A percentile compares a stretch with the other conserved stretches of the same genome.
Evolutionary conservation across 2,888 invertebrate species (phyloP).

Genomic region (Rugalucina vietnamica): DNA sequence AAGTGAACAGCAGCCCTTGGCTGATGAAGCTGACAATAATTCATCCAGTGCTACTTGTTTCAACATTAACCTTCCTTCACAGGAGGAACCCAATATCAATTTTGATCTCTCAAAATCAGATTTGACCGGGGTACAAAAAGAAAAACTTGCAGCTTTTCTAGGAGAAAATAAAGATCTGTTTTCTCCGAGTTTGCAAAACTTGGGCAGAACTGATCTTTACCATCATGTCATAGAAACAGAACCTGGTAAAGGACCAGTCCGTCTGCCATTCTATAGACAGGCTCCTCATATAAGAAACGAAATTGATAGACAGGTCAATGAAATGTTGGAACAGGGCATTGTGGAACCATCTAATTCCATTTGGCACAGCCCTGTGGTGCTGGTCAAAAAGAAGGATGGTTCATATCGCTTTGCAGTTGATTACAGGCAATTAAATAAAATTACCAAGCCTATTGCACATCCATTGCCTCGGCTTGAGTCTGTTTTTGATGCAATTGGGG

Average conservation of each 20-base stretch:
- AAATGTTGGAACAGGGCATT: constrained; percentile 32
- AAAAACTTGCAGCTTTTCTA: neutral
- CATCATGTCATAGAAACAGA: neutral
- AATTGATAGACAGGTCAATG: neutral
- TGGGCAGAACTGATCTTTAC: neutral
- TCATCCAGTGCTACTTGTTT: neutral
- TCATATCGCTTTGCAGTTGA: constrained; percentile 36
- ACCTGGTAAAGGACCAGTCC: neutral
- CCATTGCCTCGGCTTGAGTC: constrained; percentile 29
- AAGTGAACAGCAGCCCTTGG: neutral
- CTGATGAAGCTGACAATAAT: neutral
- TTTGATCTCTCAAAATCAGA: neutral
- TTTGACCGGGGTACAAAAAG: neutral
- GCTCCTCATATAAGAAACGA: neutral
- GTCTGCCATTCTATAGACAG: neutral
- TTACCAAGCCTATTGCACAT: constrained; percentile 14
- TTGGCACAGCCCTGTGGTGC: constrained; percentile 33
- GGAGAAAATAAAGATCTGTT: neutral
- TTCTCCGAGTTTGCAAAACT: neutral
- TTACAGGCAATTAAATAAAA: constrained; percentile 33
- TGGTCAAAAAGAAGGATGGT: constrained; percentile 18
- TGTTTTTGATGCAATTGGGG: constrained; percentile 30
- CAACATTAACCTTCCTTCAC: neutral
- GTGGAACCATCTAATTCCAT: constrained; percentile 38
- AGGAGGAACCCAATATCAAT: neutral